Percentiles rank a stretch among this genome's conserved stretches.
Evolutionary conservation across 2,888 invertebrate genomes (phyloP).

Genomic region (Trypoxylon attenuatum): DNA sequence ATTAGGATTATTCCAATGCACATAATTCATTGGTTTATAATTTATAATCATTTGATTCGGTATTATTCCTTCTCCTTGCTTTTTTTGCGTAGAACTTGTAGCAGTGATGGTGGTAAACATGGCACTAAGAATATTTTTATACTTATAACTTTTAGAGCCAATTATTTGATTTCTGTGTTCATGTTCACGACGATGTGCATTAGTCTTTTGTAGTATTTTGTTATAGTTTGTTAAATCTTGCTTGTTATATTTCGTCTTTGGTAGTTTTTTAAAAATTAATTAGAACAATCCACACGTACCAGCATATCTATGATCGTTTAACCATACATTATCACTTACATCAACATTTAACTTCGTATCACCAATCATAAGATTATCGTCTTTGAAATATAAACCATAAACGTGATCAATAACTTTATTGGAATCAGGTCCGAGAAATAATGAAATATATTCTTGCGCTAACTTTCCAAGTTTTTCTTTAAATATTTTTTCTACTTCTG

Average conservation of each 20-base stretch:
- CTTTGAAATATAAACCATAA: constrained; percentile 1
- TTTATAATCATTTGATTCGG: background rate
- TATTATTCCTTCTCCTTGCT: background rate
- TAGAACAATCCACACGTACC: background rate
- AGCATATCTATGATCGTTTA: background rate
- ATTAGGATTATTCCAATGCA: constrained; percentile 33
- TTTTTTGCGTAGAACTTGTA: too few species aligned
- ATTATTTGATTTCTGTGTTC: background rate
- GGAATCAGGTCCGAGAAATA: background rate
- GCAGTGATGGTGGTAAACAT: background rate
- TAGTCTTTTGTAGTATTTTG: background rate
- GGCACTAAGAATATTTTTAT: background rate
- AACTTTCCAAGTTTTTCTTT: background rate
- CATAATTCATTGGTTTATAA: background rate
- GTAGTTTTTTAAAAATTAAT: background rate
- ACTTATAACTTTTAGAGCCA: background rate
- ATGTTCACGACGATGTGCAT: background rate
- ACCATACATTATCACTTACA: background rate
- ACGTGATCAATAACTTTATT: background rate
- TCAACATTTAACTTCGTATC: background rate
- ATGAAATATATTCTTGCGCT: background rate
- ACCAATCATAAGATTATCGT: background rate
- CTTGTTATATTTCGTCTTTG: background rate
- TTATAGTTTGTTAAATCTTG: background rate
- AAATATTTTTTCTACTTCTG: background rate